Evolutionary conservation across 2,797 vertebrate species (phyloP).

Genomic region (Clarias laeviceps): DNA sequence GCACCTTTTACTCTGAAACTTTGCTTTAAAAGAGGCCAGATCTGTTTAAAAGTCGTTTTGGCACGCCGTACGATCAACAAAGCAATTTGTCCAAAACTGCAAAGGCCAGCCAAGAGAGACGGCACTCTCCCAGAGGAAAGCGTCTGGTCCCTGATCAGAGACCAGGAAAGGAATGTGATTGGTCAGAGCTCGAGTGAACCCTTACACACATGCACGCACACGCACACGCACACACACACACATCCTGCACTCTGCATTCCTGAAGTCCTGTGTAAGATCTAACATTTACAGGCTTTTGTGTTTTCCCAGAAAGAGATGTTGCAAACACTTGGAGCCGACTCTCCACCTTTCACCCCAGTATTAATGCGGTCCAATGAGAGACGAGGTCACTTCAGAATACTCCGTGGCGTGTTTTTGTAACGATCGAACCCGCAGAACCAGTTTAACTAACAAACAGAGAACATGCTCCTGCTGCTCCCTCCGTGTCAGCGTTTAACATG

Average conservation of each 20-base stretch:
- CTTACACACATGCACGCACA: neutral
- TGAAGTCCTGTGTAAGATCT: slow-evolving; percentile 45
- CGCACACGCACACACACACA: neutral
- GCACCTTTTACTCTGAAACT: neutral
- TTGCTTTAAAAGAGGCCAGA: slow-evolving; percentile 20
- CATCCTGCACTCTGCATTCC: slow-evolving; percentile 59
- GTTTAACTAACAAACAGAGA: neutral
- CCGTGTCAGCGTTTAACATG: too few species aligned
- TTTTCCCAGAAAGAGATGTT: neutral
- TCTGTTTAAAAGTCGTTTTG: slow-evolving; percentile 38
- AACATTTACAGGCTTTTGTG: slow-evolving; percentile 19
- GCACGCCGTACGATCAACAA: slow-evolving; percentile 38
- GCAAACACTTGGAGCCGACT: neutral
- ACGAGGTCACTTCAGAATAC: neutral
- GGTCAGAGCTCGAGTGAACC: neutral
- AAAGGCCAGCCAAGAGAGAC: slow-evolving; percentile 23
- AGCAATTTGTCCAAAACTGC: slow-evolving; percentile 40
- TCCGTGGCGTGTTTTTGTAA: neutral
- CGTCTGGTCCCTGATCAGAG: slow-evolving; percentile 1
- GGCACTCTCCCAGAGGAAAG: slow-evolving; percentile 21
- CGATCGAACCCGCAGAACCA: slow-evolving; percentile 13
- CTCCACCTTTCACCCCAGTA: neutral
- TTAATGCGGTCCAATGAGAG: slow-evolving; percentile 5
- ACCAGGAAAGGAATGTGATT: slow-evolving; percentile 3
- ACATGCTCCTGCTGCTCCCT: neutral